Evolutionary conservation across 2,888 invertebrate genomes (phyloP), one percentile per base, ranked within the genome.

Genomic region (Scaptomyza caliginosa): DNA sequence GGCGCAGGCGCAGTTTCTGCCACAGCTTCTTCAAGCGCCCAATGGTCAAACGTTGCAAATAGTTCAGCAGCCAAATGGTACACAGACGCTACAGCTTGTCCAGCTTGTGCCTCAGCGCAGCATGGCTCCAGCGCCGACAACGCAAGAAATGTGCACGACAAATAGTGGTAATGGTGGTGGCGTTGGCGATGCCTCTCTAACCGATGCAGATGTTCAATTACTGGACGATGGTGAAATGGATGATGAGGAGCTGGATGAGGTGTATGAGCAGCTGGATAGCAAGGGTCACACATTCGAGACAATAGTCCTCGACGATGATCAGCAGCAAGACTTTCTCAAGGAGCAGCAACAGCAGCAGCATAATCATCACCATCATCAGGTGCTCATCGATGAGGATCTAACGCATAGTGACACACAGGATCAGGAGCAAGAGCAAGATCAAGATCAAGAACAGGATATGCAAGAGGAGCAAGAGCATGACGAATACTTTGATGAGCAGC

Each of bases 61-160:
- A 71, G 91, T 92, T 17, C 92, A 91, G 57, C 91, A 91, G 51
- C 86, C 89, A 10, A 91, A 92, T 67, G 91, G 91, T 0, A 89
- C 89, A 24, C 89, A 90, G 54, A 89, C 90, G 10, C 51, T 89
- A n/a, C 89, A 89, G 55, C 56, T 89, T 11, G 88, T 89, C 2
- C 89, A 90, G 23, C 49, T 89, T 13, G 80, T 90, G 13, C 88
- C 89, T 3, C 89, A 89, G 39, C 78, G 89, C 1, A 73, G 32
- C 6, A 42, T 65, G 50, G 71, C 63, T 24, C 75, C 75, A n/a
- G 69, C 64, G 19, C 72, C 64, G 1, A 73, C 82, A 2, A 70
- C 84, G 11, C 38, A 68, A 10, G 83, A 82, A 13, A 67, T 89
- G 57, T 81, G 84, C 7, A 88, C 57, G 73, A 83, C 40, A 60